A percentile compares a stretch with the other conserved stretches of the same genome.
Conservation (phyloP, 2,113 vertebrate species). For the Anser cygnoides region DNA sequence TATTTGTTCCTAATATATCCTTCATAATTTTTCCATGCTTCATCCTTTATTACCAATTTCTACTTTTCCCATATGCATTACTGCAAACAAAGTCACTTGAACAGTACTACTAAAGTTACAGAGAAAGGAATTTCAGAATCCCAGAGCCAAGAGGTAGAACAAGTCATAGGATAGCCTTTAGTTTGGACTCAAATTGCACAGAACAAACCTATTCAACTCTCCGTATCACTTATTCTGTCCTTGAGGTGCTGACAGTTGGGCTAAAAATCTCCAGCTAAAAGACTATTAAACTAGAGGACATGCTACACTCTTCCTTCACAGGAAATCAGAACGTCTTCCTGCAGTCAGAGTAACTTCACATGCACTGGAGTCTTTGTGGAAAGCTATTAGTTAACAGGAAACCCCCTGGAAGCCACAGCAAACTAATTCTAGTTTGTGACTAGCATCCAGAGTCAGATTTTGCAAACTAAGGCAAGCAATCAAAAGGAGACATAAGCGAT, state of each 20-base stretch:
- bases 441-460: neutral
- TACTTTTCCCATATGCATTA: neutral
- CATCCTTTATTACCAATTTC: neutral
- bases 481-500: neutral
- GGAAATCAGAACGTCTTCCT: slow-evolving; percentile 21
- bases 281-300: neutral
- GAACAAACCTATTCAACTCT: too few species aligned
- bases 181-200: too few species aligned
- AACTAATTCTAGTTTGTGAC: slow-evolving; percentile 28
- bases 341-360: neutral
- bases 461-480: neutral
- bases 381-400: slow-evolving; percentile 9
- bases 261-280: neutral
- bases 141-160: neutral
- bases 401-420: neutral
- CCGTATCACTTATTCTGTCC: neutral
- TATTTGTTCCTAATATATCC: neutral
- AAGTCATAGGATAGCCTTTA: neutral
- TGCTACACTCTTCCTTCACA: slow-evolving; percentile 55
- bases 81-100: neutral
- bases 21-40: neutral
- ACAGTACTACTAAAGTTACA: neutral
- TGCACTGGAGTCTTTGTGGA: neutral
- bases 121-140: neutral
- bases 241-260: neutral